A percentile compares a stretch with the other conserved stretches of the same genome.
Conservation (phyloP, 2,797 vertebrate species). For the Sebastes dallii region DNA sequence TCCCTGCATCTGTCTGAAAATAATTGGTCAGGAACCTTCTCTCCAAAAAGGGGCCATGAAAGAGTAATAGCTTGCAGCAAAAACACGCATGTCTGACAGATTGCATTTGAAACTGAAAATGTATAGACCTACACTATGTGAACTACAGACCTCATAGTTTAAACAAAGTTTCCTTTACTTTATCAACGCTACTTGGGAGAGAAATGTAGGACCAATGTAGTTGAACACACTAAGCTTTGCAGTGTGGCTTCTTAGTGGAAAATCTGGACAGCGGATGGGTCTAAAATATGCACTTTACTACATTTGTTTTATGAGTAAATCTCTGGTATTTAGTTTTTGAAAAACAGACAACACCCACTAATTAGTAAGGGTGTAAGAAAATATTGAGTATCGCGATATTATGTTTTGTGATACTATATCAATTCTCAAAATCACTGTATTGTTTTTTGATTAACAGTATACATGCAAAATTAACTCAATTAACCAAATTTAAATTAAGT, state of each 20-base stretch:
- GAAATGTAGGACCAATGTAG: background rate
- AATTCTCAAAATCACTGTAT: no score
- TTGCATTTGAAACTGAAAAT: conserved; percentile 75
- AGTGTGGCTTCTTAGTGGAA: background rate
- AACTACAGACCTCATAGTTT: conserved; percentile 31
- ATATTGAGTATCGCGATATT: no score
- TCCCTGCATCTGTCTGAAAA: conserved; percentile 99
- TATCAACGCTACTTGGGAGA: background rate
- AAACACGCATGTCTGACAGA: conserved; percentile 80
- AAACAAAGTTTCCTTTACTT: conserved; percentile 64
- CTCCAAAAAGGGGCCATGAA: conserved; percentile 88
- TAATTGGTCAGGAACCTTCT: conserved; percentile 99
- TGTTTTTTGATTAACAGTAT: no score
- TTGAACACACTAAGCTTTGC: background rate
- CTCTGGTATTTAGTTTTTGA: background rate
- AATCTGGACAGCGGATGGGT: background rate
- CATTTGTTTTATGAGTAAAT: background rate
- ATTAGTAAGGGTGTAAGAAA: background rate
- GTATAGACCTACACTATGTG: conserved; percentile 57
- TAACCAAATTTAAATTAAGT: no score
- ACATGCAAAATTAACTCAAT: no score
- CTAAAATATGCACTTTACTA: background rate
- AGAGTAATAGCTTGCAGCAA: conserved; percentile 84
- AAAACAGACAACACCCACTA: background rate
- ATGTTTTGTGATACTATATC: no score